phyloP scores from a whole-genome alignment of 2,888 invertebrate genomes.

The Thysanoteuthis rhombus region DNA sequence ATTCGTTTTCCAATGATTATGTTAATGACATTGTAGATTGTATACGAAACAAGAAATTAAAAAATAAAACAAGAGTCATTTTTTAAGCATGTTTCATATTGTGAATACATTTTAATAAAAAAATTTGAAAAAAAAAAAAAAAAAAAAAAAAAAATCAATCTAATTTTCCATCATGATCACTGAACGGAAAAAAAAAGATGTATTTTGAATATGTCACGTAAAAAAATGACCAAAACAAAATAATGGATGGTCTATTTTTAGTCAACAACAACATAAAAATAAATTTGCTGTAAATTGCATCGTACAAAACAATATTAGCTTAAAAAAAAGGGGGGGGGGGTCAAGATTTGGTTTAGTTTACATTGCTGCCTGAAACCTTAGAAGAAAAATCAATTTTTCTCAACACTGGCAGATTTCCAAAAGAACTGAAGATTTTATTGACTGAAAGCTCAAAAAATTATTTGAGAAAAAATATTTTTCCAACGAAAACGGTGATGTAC shows the following conservation, averaged over 20 bases:
- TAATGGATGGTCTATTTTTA: not conserved
- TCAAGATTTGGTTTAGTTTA: too few species aligned
- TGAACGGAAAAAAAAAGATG: not conserved
- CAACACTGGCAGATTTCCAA: too few species aligned
- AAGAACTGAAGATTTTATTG: too few species aligned
- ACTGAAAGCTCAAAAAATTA: too few species aligned
- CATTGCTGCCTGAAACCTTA: too few species aligned
- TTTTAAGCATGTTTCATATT: not conserved
- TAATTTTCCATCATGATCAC: too few species aligned
- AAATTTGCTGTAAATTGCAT: not conserved
- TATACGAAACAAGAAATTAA: not conserved
- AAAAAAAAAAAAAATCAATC: not conserved
- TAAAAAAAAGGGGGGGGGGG: too few species aligned
- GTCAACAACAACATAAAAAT: not conserved
- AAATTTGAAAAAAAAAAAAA: too few species aligned
- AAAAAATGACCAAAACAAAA: slow-evolving; percentile 1
- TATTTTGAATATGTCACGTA: not conserved
- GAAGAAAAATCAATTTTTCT: too few species aligned
- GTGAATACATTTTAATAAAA: not conserved
- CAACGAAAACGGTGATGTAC: too few species aligned
- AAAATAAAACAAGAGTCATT: not conserved
- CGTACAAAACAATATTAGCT: not conserved
- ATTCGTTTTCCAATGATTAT: not conserved
- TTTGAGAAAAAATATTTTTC: too few species aligned
- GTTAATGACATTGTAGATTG: too few species aligned